phyloP scores from a whole-genome alignment of 2,888 invertebrate species.

The Thymelicus acteon region DNA sequence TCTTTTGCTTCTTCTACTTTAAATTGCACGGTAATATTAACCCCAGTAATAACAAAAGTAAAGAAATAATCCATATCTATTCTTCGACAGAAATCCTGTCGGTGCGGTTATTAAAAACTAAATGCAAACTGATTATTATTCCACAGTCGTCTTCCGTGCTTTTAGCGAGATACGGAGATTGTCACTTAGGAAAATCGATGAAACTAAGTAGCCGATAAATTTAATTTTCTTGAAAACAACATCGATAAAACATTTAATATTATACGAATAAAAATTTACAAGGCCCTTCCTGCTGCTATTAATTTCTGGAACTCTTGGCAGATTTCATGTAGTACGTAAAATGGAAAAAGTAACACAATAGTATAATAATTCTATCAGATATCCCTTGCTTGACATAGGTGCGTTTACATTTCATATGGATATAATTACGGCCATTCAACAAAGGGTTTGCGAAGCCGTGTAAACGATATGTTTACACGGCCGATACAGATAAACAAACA shows the following conservation, averaged over 20 bases:
- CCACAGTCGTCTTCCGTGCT: conserved; percentile 16
- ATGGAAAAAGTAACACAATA: no score
- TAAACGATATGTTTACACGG: conserved; percentile 6
- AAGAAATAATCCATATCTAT: not conserved
- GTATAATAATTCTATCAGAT: no score
- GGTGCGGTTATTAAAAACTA: conserved; percentile 24
- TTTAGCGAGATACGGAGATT: conserved; percentile 28
- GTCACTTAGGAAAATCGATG: conserved; percentile 34
- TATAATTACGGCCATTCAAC: not conserved
- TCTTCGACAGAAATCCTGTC: not conserved
- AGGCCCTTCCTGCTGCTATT: no score
- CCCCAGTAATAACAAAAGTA: no score
- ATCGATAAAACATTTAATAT: not conserved
- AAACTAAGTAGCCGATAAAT: conserved; percentile 15
- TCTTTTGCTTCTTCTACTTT: no score
- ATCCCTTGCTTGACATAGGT: no score
- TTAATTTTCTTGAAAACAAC: conserved; percentile 17
- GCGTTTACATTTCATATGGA: no score
- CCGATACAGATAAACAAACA: not conserved
- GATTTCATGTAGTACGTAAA: no score
- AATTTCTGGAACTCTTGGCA: no score
- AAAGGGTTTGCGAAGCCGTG: not conserved
- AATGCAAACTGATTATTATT: conserved; percentile 30
- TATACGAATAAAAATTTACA: no score
- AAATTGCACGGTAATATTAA: no score